phyloP scores from a whole-genome alignment of 1,140 invertebrate genomes.

The Yoshiicerus persimilis region DNA sequence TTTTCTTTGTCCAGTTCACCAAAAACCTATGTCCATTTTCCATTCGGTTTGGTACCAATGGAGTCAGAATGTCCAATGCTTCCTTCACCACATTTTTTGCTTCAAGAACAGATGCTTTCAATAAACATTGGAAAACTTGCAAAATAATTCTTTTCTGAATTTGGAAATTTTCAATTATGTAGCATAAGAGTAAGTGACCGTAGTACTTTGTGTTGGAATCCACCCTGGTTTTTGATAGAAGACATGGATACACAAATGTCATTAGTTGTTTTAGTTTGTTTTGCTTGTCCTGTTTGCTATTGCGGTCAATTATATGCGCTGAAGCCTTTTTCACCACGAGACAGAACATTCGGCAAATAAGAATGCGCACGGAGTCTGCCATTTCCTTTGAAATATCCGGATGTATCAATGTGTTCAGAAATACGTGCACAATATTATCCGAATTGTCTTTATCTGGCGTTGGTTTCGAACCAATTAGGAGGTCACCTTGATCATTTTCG shows the following conservation, averaged over 20 bases:
- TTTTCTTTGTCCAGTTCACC: slow-evolving; percentile 98
- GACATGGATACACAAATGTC: slow-evolving; percentile 98
- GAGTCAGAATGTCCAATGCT: slow-evolving; percentile 93
- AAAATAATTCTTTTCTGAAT: slow-evolving; percentile 96
- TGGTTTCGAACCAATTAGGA: slow-evolving; percentile 79
- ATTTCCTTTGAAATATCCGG: slow-evolving; percentile 85
- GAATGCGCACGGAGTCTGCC: slow-evolving; percentile 87
- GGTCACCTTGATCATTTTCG: slow-evolving; percentile 84
- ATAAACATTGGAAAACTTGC: slow-evolving; percentile 92
- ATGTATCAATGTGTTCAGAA: slow-evolving; percentile 89
- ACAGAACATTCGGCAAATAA: slow-evolving; percentile 91
- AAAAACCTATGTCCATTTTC: slow-evolving; percentile 96
- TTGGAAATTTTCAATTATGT: slow-evolving; percentile 97
- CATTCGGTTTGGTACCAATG: slow-evolving; percentile 92
- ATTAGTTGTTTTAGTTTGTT: slow-evolving; percentile 85
- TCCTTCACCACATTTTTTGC: slow-evolving; percentile 88
- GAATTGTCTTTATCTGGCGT: slow-evolving; percentile 73
- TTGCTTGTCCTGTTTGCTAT: slow-evolving; percentile 78
- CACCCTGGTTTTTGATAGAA: slow-evolving; percentile 89
- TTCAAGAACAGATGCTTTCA: slow-evolving; percentile 94
- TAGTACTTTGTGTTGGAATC: slow-evolving; percentile 96
- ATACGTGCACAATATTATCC: slow-evolving; percentile 90
- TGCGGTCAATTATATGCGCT: slow-evolving; percentile 92
- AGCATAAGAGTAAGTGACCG: slow-evolving; percentile 89
- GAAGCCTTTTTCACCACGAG: slow-evolving; percentile 92